phyloP scores from a whole-genome alignment of 2,113 vertebrate genomes.

The Lasiurus cinereus region DNA sequence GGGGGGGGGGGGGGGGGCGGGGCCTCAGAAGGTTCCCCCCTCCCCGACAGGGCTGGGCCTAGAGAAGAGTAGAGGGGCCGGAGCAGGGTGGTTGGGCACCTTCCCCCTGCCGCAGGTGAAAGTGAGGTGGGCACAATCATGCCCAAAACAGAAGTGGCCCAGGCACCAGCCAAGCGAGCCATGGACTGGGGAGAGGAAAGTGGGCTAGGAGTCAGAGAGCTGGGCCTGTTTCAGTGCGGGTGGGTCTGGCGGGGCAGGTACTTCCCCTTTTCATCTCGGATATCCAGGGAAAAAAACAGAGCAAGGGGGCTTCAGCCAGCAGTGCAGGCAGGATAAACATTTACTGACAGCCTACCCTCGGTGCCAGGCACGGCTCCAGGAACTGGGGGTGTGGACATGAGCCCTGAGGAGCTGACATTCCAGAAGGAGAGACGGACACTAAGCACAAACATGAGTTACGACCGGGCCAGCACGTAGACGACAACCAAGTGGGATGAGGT shows the following conservation, averaged over 20 bases:
- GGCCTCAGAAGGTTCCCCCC: too few relatives aligned
- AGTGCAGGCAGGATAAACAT: neutral
- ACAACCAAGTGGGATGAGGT: neutral
- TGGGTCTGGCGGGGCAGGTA: neutral
- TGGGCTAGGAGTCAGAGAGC: neutral
- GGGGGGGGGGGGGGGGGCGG: too few relatives aligned
- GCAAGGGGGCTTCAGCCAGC: neutral
- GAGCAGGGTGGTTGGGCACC: rapidly evolving
- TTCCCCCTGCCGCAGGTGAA: neutral
- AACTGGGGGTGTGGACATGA: rapidly evolving
- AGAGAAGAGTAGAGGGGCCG: rapidly evolving
- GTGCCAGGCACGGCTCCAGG: neutral
- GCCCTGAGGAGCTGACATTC: neutral
- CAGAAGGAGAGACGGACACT: neutral
- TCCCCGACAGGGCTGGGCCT: neutral
- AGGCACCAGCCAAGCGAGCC: too few relatives aligned
- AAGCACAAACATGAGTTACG: neutral
- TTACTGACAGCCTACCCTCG: neutral
- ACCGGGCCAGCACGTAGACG: rapidly evolving
- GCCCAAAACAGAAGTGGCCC: neutral
- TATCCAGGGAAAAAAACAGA: neutral
- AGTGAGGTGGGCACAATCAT: too few relatives aligned
- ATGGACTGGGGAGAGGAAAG: neutral
- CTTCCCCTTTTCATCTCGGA: neutral
- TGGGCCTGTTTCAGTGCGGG: neutral